Percentiles rank a stretch among this genome's conserved stretches.
These are phyloP conservation scores for Thinocorus orbignyianus DNA, from an alignment of 2,113 vertebrate genomes.

Conservation along the genomic window DNA sequence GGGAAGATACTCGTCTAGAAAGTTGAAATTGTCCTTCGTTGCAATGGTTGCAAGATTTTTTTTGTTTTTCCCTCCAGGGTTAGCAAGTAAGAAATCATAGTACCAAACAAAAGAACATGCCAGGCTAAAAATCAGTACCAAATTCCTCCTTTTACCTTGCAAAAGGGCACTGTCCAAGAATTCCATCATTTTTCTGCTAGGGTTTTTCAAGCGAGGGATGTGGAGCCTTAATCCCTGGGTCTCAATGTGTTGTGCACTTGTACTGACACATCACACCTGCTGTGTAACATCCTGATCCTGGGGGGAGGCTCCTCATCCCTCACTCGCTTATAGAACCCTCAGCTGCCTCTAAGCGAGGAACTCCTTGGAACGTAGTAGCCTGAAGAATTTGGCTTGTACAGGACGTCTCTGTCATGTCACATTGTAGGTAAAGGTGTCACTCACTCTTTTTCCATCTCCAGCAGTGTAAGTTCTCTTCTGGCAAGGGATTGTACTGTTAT, in stretches of 20 bases:
- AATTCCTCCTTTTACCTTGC: not conserved
- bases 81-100: not conserved
- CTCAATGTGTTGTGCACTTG: not conserved
- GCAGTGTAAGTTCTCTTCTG: not conserved
- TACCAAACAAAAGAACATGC: not conserved
- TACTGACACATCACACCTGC: too few species aligned
- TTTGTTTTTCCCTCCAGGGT: not conserved
- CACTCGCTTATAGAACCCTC: not conserved
- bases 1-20: not conserved
- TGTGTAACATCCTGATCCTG: rapidly evolving
- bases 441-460: not conserved
- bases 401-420: not conserved
- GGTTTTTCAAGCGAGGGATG: rapidly evolving
- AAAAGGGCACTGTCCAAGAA: not conserved
- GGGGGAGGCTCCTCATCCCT: not conserved
- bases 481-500: not conserved
- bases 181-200: not conserved
- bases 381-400: not conserved
- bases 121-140: not conserved
- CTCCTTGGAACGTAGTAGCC: too few species aligned
- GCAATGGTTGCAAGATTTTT: not conserved
- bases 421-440: not conserved
- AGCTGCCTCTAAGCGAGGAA: not conserved
- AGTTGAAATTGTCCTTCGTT: not conserved
- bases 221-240: not conserved